phyloP scores from a whole-genome alignment of 2,113 vertebrate genomes.

The Neopipo cinnamomea region DNA sequence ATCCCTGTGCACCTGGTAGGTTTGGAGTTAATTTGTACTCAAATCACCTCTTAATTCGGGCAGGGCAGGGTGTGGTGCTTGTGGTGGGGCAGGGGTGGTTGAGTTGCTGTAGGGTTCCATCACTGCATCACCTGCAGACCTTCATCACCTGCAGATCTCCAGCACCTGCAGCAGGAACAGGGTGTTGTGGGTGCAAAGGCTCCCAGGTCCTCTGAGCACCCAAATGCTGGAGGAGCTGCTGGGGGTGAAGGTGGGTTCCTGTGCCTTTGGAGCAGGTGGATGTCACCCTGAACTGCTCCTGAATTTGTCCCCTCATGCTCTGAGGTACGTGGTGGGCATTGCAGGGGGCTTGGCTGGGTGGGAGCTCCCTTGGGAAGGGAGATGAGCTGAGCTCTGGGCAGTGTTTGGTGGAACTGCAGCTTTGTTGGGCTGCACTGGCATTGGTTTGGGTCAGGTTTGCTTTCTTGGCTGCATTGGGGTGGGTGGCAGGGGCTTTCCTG shows the following conservation, averaged over 20 bases:
- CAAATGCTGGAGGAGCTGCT: neutral
- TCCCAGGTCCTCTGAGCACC: neutral
- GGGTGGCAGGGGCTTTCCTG: neutral
- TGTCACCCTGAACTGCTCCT: neutral
- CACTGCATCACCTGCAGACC: neutral
- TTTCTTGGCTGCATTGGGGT: neutral
- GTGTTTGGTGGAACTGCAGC: neutral
- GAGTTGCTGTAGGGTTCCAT: neutral
- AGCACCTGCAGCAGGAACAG: neutral
- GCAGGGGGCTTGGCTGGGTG: neutral
- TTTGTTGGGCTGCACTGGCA: neutral
- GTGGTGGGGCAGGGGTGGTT: neutral
- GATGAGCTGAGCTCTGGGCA: neutral
- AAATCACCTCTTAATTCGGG: neutral
- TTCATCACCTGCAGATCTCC: neutral
- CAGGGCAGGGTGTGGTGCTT: neutral
- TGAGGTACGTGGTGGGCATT: neutral
- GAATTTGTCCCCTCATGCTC: neutral
- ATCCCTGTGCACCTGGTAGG: neutral
- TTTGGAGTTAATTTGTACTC: constrained; percentile 4
- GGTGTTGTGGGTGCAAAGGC: neutral
- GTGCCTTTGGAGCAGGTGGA: neutral
- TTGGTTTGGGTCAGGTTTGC: neutral
- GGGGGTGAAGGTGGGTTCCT: fast-evolving
- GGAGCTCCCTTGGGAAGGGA: neutral